A percentile compares a stretch with the other conserved stretches of the same genome.
These are phyloP conservation scores for Clusia tigrina DNA, from an alignment of 2,888 invertebrate species.

Conservation along the genomic window DNA sequence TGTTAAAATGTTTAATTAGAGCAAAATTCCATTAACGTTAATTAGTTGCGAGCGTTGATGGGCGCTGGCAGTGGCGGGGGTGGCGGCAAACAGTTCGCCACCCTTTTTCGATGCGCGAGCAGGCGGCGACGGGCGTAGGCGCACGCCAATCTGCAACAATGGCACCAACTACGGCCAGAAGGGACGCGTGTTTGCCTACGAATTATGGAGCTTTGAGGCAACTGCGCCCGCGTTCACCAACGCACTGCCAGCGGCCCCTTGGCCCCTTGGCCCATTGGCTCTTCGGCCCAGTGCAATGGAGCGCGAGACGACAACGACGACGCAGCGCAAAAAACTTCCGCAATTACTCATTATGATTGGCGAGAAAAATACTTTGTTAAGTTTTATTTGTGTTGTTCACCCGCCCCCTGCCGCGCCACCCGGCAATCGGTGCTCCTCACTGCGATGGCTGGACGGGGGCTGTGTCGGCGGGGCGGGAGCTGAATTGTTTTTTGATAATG, in stretches of 20 bases:
- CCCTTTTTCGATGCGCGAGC: too few species aligned
- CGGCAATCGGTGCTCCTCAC: neutral
- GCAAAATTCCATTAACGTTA: constrained; percentile 55
- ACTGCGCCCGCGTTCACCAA: too few species aligned
- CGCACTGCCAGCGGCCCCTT: neutral
- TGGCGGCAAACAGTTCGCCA: neutral
- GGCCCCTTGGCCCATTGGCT: too few species aligned
- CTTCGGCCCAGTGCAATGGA: neutral
- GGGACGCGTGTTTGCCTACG: constrained; percentile 9
- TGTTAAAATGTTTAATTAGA: constrained; percentile 55
- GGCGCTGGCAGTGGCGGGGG: too few species aligned
- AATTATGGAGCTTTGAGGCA: constrained; percentile 15
- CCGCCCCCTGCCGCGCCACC: neutral
- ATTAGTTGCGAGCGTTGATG: constrained; percentile 57
- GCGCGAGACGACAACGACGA: neutral
- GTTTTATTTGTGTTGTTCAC: neutral
- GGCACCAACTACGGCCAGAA: neutral
- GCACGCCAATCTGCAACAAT: neutral
- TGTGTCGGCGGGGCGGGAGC: neutral
- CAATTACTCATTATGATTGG: constrained; percentile 11
- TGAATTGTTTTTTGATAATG: constrained; percentile 17
- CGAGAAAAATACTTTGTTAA: neutral
- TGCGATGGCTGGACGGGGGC: too few species aligned
- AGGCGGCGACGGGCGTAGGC: constrained; percentile 17
- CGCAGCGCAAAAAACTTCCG: neutral